Percentiles rank a stretch among this genome's conserved stretches.
These are phyloP conservation scores for Alfaro cultratus DNA, from an alignment of 2,797 vertebrate genomes.

Conservation along the genomic window DNA sequence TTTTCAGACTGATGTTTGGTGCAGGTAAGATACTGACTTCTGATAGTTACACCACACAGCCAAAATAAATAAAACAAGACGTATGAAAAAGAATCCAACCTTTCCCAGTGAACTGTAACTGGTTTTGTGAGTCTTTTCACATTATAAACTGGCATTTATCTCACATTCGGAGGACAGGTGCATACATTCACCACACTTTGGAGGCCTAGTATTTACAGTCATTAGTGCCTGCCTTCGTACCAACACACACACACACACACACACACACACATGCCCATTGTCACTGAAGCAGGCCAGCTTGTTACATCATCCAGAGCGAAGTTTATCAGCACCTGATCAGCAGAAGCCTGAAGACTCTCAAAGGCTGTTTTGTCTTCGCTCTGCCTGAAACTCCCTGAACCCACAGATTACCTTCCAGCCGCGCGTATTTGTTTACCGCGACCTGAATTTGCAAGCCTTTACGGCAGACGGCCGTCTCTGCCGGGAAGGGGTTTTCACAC, in stretches of 20 bases:
- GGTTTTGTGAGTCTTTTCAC: neutral
- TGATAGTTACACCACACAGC: neutral
- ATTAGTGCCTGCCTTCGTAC: slow-evolving; percentile 26
- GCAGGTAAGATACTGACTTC: neutral
- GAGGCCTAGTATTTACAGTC: slow-evolving; percentile 29
- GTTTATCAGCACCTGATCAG: slow-evolving; percentile 81
- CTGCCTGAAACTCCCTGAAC: slow-evolving; percentile 79
- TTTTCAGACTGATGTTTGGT: neutral
- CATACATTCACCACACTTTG: neutral
- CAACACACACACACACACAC: slow-evolving; percentile 49
- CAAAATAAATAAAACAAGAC: neutral
- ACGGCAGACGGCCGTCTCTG: slow-evolving; percentile 60
- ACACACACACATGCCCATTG: slow-evolving; percentile 51
- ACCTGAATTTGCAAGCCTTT: slow-evolving; percentile 77
- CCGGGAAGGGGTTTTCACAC: slow-evolving; percentile 63
- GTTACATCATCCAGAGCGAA: slow-evolving; percentile 77
- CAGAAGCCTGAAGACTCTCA: slow-evolving; percentile 78
- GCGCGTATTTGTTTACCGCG: slow-evolving; percentile 81
- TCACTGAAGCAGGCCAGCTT: slow-evolving; percentile 62
- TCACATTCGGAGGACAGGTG: neutral
- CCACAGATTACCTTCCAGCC: slow-evolving; percentile 75
- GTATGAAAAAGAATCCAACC: neutral
- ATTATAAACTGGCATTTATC: neutral
- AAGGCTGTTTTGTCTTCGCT: slow-evolving; percentile 86
- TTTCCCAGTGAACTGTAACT: neutral